Conservation (phyloP, 2,888 invertebrate genomes). For the Chrysodeixis includens region DNA sequence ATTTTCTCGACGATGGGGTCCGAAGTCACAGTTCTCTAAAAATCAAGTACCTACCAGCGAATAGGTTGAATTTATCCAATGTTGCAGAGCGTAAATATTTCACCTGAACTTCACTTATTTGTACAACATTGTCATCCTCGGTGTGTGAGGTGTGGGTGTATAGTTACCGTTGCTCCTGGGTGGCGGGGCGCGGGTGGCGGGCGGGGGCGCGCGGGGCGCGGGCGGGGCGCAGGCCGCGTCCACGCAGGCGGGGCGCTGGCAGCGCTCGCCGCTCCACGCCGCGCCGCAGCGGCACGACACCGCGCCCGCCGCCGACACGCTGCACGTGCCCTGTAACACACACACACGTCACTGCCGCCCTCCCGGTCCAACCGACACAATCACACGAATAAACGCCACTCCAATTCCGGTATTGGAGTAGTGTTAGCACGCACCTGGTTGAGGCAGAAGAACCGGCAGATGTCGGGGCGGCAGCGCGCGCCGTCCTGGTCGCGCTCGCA, state of each 20-base stretch:
- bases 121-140: too few species aligned
- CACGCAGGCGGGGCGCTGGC: slow-evolving; percentile 92
- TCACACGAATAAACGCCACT: too few species aligned
- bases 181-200: background rate
- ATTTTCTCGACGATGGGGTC: too few species aligned
- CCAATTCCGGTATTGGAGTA: too few species aligned
- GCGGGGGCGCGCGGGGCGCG: background rate
- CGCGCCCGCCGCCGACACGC: slow-evolving; percentile 70
- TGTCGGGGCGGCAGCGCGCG: slow-evolving; percentile 56
- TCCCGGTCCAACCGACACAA: too few species aligned
- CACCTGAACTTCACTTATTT: too few species aligned
- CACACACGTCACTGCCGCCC: background rate
- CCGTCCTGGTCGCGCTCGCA: slow-evolving; percentile 53
- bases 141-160: too few species aligned
- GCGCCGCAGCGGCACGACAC: slow-evolving; percentile 90
- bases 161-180: background rate
- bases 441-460: slow-evolving; percentile 71
- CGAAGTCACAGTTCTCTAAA: too few species aligned
- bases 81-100: too few species aligned
- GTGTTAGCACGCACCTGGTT: slow-evolving; percentile 70
- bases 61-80: too few species aligned
- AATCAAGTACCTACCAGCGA: too few species aligned
- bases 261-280: slow-evolving; percentile 91
- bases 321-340: slow-evolving; percentile 71
- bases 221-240: slow-evolving; percentile 79